A percentile compares a stretch with the other conserved stretches of the same genome.
Conservation (phyloP, 2,113 vertebrate species). For the Ornithorhynchus anatinus region DNA sequence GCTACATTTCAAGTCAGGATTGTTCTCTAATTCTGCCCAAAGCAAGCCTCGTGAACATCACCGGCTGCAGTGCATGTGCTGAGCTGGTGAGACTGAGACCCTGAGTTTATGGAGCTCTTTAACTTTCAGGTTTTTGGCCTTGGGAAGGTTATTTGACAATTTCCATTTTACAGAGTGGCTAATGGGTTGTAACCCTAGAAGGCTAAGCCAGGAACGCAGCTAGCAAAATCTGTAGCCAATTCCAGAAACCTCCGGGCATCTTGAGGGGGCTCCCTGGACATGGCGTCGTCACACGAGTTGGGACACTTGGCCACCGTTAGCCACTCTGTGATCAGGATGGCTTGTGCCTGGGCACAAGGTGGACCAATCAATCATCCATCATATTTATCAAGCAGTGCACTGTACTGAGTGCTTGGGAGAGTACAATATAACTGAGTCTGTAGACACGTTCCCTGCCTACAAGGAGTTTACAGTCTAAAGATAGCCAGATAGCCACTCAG, state of each 20-base stretch:
- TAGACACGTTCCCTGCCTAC: no score
- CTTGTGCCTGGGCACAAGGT: no score
- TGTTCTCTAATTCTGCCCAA: not conserved
- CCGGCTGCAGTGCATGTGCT: not conserved
- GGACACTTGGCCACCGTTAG: no score
- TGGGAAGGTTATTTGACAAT: not conserved
- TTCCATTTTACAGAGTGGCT: not conserved
- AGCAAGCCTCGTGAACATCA: not conserved
- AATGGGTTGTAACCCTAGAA: not conserved
- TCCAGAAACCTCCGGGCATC: not conserved
- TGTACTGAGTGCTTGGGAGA: no score
- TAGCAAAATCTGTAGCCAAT: not conserved
- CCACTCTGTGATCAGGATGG: no score
- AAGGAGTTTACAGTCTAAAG: no score
- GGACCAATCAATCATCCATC: no score
- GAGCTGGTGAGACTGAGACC: rapidly evolving
- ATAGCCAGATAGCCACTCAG: no score
- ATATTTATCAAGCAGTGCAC: no score
- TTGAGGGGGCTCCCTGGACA: no score
- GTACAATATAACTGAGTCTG: no score
- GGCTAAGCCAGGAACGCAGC: not conserved
- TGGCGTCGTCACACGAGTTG: no score
- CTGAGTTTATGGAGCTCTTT: not conserved
- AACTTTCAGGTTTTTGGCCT: not conserved
- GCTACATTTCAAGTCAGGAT: not conserved